Evolutionary conservation across 1,140 invertebrate genomes (phyloP), one percentile per base, ranked within the genome.

Genomic region (Zaprionus gabonicus): DNA sequence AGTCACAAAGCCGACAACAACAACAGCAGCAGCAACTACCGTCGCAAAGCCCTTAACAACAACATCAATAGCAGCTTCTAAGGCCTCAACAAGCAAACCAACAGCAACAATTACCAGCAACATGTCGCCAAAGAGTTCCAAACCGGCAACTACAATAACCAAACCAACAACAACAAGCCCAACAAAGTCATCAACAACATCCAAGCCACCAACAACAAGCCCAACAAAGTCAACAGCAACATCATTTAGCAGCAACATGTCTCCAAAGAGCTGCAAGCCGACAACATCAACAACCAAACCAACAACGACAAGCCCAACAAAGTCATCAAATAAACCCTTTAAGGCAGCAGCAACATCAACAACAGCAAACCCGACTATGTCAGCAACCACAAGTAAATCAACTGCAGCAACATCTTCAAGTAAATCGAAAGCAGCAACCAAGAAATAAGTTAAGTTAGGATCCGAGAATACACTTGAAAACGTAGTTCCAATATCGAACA

Each of bases 401-500:
- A 13, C 57, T 44, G 36, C 55, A 57, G 53, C 63, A 34, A 23
- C 46, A 51, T 51, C 46, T 20, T n/a, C 27, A 56, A 56, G 27
- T 13, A 56, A 56, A 56, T n/a, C 53, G 25, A 56, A 56, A 56
- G 23, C 53, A 56, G 13, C 80, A 49, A 51, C 56, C 71, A 87
- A 83, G 17, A 82, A 82, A 38, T 83, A 82, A 70, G 17, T 46
- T 44, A 31, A 17, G 17, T 0, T 12, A 36, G 15, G n/a, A 36
- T 34, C 28, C 20, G 51, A 56, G 20, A 70, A 58, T 38, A 25
- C 46, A 36, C 46, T 58, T 73, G 12, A 57, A 58, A 63, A 59
- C 23, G 23, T 62, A 68, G 64, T 75, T 85, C 68, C 64, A 62
- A 71, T 80, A 82, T 69, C 59, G 67, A 86, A 73, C 62, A 72